These are phyloP conservation scores for Pantherophis alleghaniensis DNA, from an alignment of 2,797 vertebrate species.

Conservation along the genomic window DNA sequence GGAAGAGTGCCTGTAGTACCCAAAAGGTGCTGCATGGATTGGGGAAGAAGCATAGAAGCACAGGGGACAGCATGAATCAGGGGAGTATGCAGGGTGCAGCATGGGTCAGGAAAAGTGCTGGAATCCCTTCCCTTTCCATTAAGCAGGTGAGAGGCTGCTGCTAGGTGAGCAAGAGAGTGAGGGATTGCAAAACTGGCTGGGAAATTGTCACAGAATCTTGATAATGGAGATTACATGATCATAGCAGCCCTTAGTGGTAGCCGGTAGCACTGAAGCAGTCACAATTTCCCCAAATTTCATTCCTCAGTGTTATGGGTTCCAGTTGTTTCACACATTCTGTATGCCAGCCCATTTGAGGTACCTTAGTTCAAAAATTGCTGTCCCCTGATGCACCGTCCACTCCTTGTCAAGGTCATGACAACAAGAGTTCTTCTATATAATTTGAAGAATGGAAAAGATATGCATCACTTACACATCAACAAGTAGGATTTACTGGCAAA, in stretches of 20 bases:
- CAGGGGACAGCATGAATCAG: not conserved
- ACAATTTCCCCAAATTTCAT: not conserved
- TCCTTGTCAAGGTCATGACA: not conserved
- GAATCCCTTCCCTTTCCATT: not conserved
- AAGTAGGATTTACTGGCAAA: rapidly evolving
- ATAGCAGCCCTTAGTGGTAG: not conserved
- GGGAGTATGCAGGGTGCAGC: not conserved
- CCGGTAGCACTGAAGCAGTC: not conserved
- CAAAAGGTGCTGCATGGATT: not conserved
- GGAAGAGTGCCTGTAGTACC: not conserved
- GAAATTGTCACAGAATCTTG: not conserved
- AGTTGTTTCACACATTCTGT: not conserved
- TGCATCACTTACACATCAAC: conserved; percentile 8
- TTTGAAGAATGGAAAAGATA: not conserved
- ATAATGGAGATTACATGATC: not conserved
- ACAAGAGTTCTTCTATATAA: not conserved
- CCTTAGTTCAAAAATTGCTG: not conserved
- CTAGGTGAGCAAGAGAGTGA: not conserved
- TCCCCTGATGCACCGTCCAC: not conserved
- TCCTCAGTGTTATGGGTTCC: not conserved
- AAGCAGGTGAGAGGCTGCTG: not conserved
- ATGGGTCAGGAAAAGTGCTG: not conserved
- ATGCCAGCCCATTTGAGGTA: not conserved
- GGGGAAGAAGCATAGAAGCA: not conserved
- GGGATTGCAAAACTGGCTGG: not conserved